Percentiles rank a stretch among this genome's conserved stretches.
phyloP scores from a whole-genome alignment of 2,888 invertebrate genomes.

The Meloe dianella region DNA sequence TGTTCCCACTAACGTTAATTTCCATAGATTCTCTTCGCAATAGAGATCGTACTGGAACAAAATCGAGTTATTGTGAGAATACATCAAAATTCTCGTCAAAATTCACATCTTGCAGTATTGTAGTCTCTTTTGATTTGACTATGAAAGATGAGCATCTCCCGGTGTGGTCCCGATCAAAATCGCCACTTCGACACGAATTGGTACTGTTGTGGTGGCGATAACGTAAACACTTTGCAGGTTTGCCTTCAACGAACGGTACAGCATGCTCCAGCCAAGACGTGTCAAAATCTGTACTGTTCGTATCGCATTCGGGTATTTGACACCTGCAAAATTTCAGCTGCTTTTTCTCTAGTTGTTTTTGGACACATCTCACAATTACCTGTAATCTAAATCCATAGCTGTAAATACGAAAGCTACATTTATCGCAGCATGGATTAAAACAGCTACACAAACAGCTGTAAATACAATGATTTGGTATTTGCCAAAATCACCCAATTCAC shows the following conservation, averaged over 20 bases:
- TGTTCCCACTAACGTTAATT: slow-evolving; percentile 74
- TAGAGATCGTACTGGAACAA: slow-evolving; percentile 68
- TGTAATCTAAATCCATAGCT: slow-evolving; percentile 71
- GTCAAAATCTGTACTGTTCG: slow-evolving; percentile 36
- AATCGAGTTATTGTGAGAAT: slow-evolving; percentile 19
- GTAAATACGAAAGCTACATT: slow-evolving; percentile 75
- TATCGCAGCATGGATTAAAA: slow-evolving; percentile 68
- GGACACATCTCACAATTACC: slow-evolving; percentile 60
- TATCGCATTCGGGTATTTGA: slow-evolving; percentile 53
- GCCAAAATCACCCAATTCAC: slow-evolving; percentile 69
- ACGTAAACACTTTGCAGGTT: slow-evolving; percentile 46
- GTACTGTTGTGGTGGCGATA: slow-evolving; percentile 33
- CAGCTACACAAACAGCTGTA: slow-evolving; percentile 66
- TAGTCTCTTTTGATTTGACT: slow-evolving; percentile 44
- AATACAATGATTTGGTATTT: slow-evolving; percentile 69
- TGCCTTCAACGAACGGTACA: slow-evolving; percentile 48
- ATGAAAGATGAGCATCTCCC: slow-evolving; percentile 46
- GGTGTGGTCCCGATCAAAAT: slow-evolving; percentile 38
- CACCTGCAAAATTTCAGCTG: slow-evolving; percentile 43
- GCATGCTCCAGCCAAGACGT: slow-evolving; percentile 53
- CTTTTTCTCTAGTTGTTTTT: neutral
- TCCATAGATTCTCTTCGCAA: slow-evolving; percentile 72
- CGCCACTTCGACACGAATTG: slow-evolving; percentile 33
- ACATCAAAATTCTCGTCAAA: neutral
- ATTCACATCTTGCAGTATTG: slow-evolving; percentile 50